These are phyloP conservation scores for Hedya salicella DNA, from an alignment of 2,888 invertebrate species.

Conservation along the genomic window DNA sequence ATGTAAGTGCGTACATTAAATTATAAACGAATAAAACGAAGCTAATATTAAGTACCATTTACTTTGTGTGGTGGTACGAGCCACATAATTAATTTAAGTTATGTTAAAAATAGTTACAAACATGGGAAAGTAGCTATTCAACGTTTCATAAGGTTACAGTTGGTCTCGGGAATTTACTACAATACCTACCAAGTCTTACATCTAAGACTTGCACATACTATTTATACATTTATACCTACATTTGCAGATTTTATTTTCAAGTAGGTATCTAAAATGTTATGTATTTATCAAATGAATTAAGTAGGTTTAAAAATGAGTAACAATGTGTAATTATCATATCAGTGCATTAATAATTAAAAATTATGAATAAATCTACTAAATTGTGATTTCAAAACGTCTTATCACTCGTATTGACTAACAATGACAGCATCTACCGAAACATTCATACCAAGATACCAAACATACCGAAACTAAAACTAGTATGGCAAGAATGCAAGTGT, in stretches of 20 bases:
- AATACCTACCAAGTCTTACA: not conserved
- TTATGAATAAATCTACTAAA: slow-evolving; percentile 3
- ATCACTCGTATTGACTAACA: slow-evolving; percentile 7
- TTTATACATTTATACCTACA: slow-evolving; percentile 1
- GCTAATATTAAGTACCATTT: slow-evolving; percentile 20
- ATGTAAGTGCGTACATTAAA: slow-evolving; percentile 20
- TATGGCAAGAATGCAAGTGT: slow-evolving; percentile 11
- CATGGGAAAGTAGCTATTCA: slow-evolving; percentile 30
- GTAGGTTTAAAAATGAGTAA: slow-evolving; percentile 1
- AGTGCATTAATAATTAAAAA: slow-evolving; percentile 21
- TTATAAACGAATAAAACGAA: slow-evolving; percentile 6
- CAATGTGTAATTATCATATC: slow-evolving; percentile 12
- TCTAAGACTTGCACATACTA: slow-evolving; percentile 8
- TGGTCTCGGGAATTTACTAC: slow-evolving; percentile 39
- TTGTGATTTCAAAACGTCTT: slow-evolving; percentile 5
- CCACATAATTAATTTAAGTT: slow-evolving; percentile 33
- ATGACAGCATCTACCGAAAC: slow-evolving; percentile 16
- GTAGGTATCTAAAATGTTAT: not conserved
- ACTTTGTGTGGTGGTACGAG: slow-evolving; percentile 36
- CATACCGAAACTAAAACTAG: slow-evolving; percentile 6
- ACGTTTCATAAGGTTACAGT: slow-evolving; percentile 32
- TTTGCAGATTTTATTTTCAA: not conserved
- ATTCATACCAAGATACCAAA: not conserved
- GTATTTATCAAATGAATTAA: slow-evolving; percentile 1
- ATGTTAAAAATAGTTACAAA: slow-evolving; percentile 28